Evolutionary conservation across 2,888 invertebrate species (phyloP).

Genomic region (Agrochola macilenta): DNA sequence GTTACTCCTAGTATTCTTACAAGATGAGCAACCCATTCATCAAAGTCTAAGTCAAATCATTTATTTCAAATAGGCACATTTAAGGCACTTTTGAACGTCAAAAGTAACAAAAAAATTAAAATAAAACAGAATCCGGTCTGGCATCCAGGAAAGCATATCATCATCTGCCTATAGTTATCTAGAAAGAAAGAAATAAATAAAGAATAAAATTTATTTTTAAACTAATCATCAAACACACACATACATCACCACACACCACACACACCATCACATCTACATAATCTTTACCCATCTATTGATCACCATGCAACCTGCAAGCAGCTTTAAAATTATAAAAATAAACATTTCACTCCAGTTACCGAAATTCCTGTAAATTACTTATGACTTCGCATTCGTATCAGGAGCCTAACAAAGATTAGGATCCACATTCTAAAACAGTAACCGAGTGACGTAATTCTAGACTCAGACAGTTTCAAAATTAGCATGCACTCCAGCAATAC

Average conservation of each 20-base stretch:
- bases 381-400: neutral
- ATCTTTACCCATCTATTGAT: neutral
- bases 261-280: neutral
- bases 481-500: slow-evolving; percentile 16
- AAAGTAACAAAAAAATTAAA: too few species aligned
- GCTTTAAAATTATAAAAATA: neutral
- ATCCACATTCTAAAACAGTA: slow-evolving; percentile 1
- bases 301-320: too few species aligned
- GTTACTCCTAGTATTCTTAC: neutral
- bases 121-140: neutral
- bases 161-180: too few species aligned
- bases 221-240: too few species aligned
- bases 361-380: neutral
- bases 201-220: too few species aligned
- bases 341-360: too few species aligned
- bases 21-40: neutral
- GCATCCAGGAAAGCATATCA: neutral
- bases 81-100: too few species aligned
- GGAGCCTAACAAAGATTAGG: neutral
- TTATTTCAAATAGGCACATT: too few species aligned
- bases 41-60: too few species aligned
- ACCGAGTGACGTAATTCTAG: neutral
- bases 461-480: slow-evolving; percentile 5
- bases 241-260: too few species aligned
- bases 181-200: too few species aligned